Conservation (phyloP, 2,797 vertebrate genomes). For the Zenarchopterus dispar region DNA sequence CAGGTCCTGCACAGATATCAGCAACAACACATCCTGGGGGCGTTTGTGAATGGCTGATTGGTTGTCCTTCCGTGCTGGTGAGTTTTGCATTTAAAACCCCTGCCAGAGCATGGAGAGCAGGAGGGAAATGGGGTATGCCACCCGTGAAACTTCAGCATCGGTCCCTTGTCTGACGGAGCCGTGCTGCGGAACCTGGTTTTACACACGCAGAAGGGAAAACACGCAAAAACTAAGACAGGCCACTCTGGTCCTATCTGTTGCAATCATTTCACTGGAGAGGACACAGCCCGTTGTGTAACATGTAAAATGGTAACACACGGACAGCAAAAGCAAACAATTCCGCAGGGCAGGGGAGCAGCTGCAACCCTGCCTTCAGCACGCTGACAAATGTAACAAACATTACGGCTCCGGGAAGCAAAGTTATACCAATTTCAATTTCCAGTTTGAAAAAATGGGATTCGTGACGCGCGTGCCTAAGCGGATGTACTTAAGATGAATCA, state of each 20-base stretch:
- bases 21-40: constrained; percentile 20
- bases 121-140: constrained; percentile 26
- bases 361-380: background rate
- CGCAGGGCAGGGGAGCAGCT: constrained; percentile 27
- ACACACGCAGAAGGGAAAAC: constrained; percentile 31
- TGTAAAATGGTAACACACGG: constrained; percentile 33
- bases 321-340: constrained; percentile 45
- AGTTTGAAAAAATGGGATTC: background rate
- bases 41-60: constrained; percentile 6
- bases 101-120: background rate
- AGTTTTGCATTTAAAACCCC: constrained; percentile 1
- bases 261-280: constrained; percentile 25
- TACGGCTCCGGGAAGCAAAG: constrained; percentile 22
- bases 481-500: too few relatives aligned
- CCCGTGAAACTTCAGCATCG: constrained; percentile 30
- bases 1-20: constrained; percentile 22
- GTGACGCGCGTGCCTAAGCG: background rate
- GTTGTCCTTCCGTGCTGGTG: background rate
- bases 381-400: constrained; percentile 4
- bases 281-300: constrained; percentile 23
- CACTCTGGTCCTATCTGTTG: constrained; percentile 16
- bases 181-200: constrained; percentile 9
- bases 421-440: constrained; percentile 8
- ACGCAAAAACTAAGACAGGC: background rate
- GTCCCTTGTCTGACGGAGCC: constrained; percentile 1